Conservation (phyloP, 37 sponge, comb jelly and placozoan genomes). For the Axinella damicornis region DNA sequence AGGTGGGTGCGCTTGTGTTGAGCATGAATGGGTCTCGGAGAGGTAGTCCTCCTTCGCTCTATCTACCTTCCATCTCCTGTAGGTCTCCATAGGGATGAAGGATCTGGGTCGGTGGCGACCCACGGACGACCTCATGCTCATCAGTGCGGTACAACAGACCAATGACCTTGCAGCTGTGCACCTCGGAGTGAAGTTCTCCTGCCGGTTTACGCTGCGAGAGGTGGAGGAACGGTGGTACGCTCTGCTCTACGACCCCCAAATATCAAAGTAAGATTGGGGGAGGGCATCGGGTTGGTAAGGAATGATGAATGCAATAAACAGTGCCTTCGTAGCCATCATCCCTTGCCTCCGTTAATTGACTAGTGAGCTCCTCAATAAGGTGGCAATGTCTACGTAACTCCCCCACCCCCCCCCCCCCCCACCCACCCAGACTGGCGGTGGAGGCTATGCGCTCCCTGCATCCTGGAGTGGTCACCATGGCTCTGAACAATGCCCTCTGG, state of each 20-base stretch:
- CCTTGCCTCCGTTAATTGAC: too few species aligned
- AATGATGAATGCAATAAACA: too few species aligned
- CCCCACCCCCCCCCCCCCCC: not conserved
- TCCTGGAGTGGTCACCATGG: constrained; percentile 83
- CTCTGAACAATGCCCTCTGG: constrained; percentile 84
- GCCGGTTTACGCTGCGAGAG: constrained; percentile 86
- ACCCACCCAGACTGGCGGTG: constrained; percentile 60
- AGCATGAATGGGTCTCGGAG: too few species aligned
- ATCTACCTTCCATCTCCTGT: too few species aligned
- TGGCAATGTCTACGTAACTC: too few species aligned
- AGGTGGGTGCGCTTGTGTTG: too few species aligned
- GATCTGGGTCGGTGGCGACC: constrained; percentile 91
- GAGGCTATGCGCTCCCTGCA: constrained; percentile 75
- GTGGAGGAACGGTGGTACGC: constrained; percentile 96
- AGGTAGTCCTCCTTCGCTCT: too few species aligned
- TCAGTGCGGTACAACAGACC: constrained; percentile 94
- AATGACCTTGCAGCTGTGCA: constrained; percentile 86
- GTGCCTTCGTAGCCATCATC: too few species aligned
- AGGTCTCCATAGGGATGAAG: constrained; percentile 39
- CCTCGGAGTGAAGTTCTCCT: constrained; percentile 92
- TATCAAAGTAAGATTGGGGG: constrained; percentile 65
- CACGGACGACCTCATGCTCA: constrained; percentile 90
- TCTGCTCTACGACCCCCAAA: constrained; percentile 83
- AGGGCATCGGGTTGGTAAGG: too few species aligned
- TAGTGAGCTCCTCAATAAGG: too few species aligned